Percentiles rank a stretch among this genome's conserved stretches.
Conservation (phyloP, 1,140 invertebrate species). For the Megathymus violae region DNA sequence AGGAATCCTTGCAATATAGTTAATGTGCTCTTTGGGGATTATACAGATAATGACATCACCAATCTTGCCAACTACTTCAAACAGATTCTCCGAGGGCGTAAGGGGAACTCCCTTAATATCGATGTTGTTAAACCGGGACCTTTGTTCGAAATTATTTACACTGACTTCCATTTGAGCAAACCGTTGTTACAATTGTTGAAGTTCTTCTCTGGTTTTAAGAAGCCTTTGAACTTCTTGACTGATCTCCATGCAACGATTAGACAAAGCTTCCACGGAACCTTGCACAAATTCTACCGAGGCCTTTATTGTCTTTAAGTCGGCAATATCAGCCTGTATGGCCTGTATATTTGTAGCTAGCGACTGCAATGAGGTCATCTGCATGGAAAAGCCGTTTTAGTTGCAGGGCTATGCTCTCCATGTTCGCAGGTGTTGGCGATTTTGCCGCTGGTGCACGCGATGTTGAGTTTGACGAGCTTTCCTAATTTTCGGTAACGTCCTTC, state of each 20-base stretch:
- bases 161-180: neutral
- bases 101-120: slow-evolving; percentile 34
- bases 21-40: slow-evolving; percentile 32
- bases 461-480: slow-evolving; percentile 5
- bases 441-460: neutral
- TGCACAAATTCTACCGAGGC: slow-evolving; percentile 24
- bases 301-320: slow-evolving; percentile 19
- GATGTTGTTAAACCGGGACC: slow-evolving; percentile 35
- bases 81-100: slow-evolving; percentile 24
- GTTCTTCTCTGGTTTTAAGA: neutral
- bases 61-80: slow-evolving; percentile 23
- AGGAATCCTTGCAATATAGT: slow-evolving; percentile 34
- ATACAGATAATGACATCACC: slow-evolving; percentile 8
- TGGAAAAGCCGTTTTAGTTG: slow-evolving; percentile 10
- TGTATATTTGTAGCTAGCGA: neutral
- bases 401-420: slow-evolving; percentile 14
- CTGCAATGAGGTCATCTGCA: slow-evolving; percentile 6
- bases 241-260: neutral
- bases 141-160: slow-evolving; percentile 2
- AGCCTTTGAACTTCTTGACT: neutral
- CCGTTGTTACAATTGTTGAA: neutral
- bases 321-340: slow-evolving; percentile 9
- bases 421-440: neutral
- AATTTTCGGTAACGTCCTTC: slow-evolving; percentile 32
- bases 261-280: neutral